Evolutionary conservation across 2,113 vertebrate genomes (phyloP), one percentile per base, ranked within the genome.

Genomic region (Dipodomys spectabilis): DNA sequence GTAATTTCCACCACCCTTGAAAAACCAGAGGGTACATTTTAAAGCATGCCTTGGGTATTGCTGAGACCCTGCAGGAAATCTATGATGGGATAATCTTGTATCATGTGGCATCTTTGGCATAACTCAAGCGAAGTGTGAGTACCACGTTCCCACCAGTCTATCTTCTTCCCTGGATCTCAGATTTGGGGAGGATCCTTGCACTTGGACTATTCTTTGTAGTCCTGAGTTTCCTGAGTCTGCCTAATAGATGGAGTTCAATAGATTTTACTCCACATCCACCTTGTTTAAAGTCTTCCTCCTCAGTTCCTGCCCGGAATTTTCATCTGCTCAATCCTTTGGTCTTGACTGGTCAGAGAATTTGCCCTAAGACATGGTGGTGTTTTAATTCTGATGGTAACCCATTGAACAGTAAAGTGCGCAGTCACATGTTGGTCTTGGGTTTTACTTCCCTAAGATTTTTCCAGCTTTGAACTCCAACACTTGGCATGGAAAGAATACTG

Each of bases 401-500:
- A 44, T 93, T 95, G 57, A 83, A 72, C 49, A n/a, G 5, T 91
- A 57, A 93, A 95, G 94, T 18, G 57, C 69, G 4, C 6, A 32
- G 62, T 86, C 72, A 60, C 80, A 44, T 28, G 74, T 81, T 92
- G 90, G 90, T 88, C 75, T 95, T 44, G 19, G 35, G 32, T 89
- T 78, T 53, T 82, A 78, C 90, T 95, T 97, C 88, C 90, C 86
- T 81, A 93, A 86, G 86, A 82, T 28, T 90, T 11, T 72, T 94
- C 79, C 78, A 45, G 82, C 91, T 94, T 94, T 39, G 72, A 92
- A 90, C 49, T n/a, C 3, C 0, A 10, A 94, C 78, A 35, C 96
- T 92, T 96, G 94, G 94, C 12, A 0, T 30, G 91, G 96, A 95
- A 97, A 95, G 95, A 97, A 97, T 97, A 95, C 96, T 94, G 82